A percentile compares a stretch with the other conserved stretches of the same genome.
Conservation (phyloP, 2,888 invertebrate genomes). For the Melieria picta region DNA sequence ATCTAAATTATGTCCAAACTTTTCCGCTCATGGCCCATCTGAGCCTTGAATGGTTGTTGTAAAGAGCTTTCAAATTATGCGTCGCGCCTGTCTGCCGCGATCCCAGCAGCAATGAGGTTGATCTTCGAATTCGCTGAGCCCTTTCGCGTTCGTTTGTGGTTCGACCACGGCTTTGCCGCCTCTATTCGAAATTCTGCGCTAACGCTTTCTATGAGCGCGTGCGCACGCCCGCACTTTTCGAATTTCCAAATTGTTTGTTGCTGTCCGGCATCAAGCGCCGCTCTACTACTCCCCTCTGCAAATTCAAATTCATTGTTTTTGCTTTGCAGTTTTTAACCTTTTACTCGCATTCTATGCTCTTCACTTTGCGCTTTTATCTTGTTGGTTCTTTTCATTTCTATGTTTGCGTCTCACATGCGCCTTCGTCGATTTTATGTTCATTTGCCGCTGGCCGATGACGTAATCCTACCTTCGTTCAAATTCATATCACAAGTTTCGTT, state of each 20-base stretch:
- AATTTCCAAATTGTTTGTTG: not conserved
- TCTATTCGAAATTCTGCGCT: not conserved
- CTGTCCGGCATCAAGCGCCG: not conserved
- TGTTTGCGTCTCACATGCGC: not conserved
- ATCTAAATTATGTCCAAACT: not conserved
- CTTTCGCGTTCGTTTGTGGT: slow-evolving; percentile 1
- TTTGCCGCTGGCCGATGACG: slow-evolving; percentile 19
- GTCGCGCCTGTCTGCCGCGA: not conserved
- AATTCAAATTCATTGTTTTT: not conserved
- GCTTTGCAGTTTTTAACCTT: not conserved
- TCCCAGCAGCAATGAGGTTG: slow-evolving; percentile 17
- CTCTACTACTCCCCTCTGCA: not conserved
- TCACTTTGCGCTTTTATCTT: not conserved
- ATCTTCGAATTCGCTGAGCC: not conserved
- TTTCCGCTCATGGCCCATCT: not conserved
- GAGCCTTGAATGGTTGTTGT: too few relatives aligned
- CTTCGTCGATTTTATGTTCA: not conserved
- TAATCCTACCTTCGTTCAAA: slow-evolving; percentile 28
- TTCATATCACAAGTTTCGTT: slow-evolving; percentile 25
- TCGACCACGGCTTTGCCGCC: not conserved
- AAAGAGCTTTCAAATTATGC: not conserved
- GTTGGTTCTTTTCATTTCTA: not conserved
- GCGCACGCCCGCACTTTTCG: not conserved
- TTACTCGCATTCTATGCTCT: slow-evolving; percentile 5
- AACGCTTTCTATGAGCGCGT: not conserved